These are phyloP conservation scores for Mormyrus hasselquistii DNA, from an alignment of 2,797 vertebrate genomes.

Conservation along the genomic window DNA sequence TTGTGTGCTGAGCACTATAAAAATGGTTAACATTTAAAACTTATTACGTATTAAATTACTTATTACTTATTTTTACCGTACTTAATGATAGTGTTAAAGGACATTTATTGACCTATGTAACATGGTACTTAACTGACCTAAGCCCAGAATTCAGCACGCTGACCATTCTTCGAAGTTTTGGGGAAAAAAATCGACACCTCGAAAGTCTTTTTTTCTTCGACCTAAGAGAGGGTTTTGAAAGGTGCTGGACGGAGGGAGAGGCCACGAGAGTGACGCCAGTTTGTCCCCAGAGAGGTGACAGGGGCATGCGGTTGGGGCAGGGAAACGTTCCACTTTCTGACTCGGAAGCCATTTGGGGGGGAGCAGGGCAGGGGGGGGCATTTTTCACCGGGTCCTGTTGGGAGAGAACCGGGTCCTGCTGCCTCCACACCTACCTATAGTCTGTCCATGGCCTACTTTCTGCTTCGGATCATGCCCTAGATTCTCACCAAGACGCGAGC, in stretches of 20 bases:
- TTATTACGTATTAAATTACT: background rate
- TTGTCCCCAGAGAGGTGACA: background rate
- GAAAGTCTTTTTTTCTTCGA: background rate
- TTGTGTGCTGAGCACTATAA: background rate
- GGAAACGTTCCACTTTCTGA: background rate
- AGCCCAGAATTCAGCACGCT: background rate
- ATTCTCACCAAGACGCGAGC: slow-evolving; percentile 52
- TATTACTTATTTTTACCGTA: background rate
- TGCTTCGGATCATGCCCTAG: slow-evolving; percentile 64
- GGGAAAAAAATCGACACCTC: background rate
- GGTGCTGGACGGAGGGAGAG: background rate
- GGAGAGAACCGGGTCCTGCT: slow-evolving; percentile 40
- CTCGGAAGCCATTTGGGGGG: background rate
- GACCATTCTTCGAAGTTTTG: background rate
- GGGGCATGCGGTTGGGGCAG: background rate
- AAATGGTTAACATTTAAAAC: background rate
- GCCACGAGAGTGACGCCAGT: background rate
- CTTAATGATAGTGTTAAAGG: background rate
- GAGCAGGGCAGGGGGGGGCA: background rate
- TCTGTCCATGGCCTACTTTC: slow-evolving; percentile 61
- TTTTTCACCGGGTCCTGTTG: slow-evolving; percentile 22
- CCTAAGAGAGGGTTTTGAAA: background rate
- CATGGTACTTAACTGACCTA: background rate
- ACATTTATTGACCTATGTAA: background rate
- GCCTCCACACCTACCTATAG: slow-evolving; percentile 39